These are phyloP conservation scores for Erannis defoliaria DNA, from an alignment of 2,888 invertebrate species.

Conservation along the genomic window DNA sequence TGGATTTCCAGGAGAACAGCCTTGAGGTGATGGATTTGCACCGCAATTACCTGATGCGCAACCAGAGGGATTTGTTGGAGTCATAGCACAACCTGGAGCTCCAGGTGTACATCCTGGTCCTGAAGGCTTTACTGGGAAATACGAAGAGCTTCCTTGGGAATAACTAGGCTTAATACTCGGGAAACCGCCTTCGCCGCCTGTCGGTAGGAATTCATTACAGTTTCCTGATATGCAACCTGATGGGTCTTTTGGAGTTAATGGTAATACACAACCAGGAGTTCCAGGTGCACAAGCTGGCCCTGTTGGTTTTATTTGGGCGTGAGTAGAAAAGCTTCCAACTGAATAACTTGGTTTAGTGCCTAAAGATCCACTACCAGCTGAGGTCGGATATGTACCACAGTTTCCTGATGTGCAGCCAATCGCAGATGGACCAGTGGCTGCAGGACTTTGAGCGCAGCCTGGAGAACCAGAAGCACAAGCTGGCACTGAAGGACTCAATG, in stretches of 20 bases:
- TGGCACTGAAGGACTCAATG: conserved; percentile 33
- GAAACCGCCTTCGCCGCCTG: background rate
- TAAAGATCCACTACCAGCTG: background rate
- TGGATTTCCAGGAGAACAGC: conserved; percentile 12
- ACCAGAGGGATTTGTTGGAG: background rate
- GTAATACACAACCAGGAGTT: conserved; percentile 15
- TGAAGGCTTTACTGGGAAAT: conserved; percentile 11
- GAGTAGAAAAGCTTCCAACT: conserved; percentile 2
- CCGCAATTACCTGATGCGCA: conserved; percentile 19
- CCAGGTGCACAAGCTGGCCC: conserved; percentile 20
- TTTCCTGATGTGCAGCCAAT: conserved; percentile 20
- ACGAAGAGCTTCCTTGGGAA: conserved; percentile 11
- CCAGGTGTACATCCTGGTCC: conserved; percentile 10
- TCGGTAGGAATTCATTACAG: conserved; percentile 11
- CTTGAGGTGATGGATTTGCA: conserved; percentile 1
- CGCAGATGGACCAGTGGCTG: conserved; percentile 2
- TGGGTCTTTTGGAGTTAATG: conserved; percentile 1
- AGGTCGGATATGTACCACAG: conserved; percentile 4
- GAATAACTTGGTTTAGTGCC: conserved; percentile 17
- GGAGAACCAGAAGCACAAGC: conserved; percentile 27
- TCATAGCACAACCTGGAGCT: conserved; percentile 6
- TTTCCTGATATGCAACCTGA: conserved; percentile 1
- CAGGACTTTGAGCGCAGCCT: conserved; percentile 3
- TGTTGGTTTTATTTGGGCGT: conserved; percentile 13
- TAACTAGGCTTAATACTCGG: conserved; percentile 4